Evolutionary conservation across 2,888 invertebrate species (phyloP), one percentile per base, ranked within the genome.

Genomic region (Andrena fulva): DNA sequence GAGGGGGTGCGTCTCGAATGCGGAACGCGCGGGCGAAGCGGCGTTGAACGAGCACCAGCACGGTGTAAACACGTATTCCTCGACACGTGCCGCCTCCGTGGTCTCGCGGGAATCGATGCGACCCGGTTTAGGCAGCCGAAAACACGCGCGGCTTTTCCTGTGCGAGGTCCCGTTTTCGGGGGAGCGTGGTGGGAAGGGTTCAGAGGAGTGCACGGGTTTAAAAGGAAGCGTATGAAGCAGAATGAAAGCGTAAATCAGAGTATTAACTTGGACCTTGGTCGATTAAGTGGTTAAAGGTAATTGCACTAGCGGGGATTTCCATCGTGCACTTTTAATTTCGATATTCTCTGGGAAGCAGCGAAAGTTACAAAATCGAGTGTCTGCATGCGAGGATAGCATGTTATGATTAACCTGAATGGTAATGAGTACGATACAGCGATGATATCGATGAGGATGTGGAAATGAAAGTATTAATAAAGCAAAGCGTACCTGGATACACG

Each of bases 51-150:
- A 33, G 48, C 79, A 66, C 77, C 66, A 42, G 64, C 12, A 35
- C 82, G 71, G 27, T 71, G 85, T 86, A 82, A 86, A 81, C 81
- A 71, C 24, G 79, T 70, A 74, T 70, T 76, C 66, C 50, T 56
- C n/a, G 78, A 71, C 82, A 82, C 85, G 81, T 85, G 83, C 73
- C 77, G 59, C 67, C 35, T 42, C n/a, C n/a, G 48, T 12, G 62
- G 84, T 76, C 84, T 66, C 78, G 31, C 8, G 82, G 80, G 84
- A 87, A 84, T 84, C 67, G 73, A 86, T 66, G 73, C 64, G 56
- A 56, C 54, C 76, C 66, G 73, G 60, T 5, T 82, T 82, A 81
- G 64, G 60, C 24, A 2, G 2, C 29, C 24, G 16, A 5, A 56
- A 68, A 76, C 31, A 20, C 27, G 7, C 8, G 4, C 29, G 29